A percentile compares a stretch with the other conserved stretches of the same genome.
These are phyloP conservation scores for Halichoerus grypus DNA, from an alignment of 2,113 vertebrate species.

Conservation along the genomic window DNA sequence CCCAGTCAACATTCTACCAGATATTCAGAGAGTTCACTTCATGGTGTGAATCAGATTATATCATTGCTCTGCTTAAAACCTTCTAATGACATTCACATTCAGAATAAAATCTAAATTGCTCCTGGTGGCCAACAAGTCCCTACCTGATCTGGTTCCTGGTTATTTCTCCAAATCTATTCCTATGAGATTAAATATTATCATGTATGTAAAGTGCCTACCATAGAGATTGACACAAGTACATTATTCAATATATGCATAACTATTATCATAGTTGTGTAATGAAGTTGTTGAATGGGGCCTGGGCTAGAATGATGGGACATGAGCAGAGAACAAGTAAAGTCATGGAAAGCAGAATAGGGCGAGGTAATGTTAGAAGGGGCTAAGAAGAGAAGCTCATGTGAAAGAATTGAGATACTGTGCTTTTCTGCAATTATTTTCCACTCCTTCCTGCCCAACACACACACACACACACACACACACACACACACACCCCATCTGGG, in stretches of 20 bases:
- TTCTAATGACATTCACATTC: background rate
- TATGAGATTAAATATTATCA: conserved; percentile 1
- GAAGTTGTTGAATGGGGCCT: background rate
- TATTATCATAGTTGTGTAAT: background rate
- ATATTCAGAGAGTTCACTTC: background rate
- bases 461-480: background rate
- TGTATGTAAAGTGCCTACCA: background rate
- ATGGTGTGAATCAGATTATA: background rate
- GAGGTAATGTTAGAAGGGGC: background rate
- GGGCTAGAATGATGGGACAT: background rate
- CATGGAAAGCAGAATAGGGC: background rate
- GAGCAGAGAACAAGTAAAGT: background rate
- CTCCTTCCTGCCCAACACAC: background rate
- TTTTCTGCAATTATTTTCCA: background rate
- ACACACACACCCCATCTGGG: background rate
- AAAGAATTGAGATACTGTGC: background rate
- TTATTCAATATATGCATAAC: background rate
- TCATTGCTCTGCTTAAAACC: background rate
- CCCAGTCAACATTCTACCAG: background rate
- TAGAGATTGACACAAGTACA: background rate
- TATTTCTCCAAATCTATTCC: background rate
- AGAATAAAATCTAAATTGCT: conserved; percentile 22
- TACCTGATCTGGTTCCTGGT: background rate
- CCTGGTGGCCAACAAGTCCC: background rate
- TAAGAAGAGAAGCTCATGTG: background rate